Percentiles rank a stretch among this genome's conserved stretches.
These are phyloP conservation scores for Petromus typicus DNA, from an alignment of 2,113 vertebrate species.

Conservation along the genomic window DNA sequence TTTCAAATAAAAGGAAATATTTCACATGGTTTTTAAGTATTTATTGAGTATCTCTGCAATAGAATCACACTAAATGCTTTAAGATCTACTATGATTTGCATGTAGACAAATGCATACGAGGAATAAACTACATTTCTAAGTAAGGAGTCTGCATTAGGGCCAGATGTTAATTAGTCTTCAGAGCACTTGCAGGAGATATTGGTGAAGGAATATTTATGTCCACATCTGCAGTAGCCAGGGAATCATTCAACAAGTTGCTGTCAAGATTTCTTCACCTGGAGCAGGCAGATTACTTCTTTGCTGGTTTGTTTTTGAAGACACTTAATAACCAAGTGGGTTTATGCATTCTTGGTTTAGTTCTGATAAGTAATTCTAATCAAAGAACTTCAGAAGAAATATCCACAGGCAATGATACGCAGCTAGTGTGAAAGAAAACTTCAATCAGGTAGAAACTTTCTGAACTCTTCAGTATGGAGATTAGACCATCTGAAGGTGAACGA, in stretches of 20 bases:
- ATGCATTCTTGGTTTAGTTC: background rate
- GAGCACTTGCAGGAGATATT: background rate
- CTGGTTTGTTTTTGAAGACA: background rate
- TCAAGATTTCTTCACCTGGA: background rate
- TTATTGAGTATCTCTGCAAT: constrained; percentile 28
- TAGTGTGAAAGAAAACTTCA: background rate
- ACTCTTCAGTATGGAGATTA: background rate
- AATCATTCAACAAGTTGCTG: background rate
- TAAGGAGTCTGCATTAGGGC: constrained; percentile 45
- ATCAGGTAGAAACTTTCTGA: background rate
- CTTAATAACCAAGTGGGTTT: background rate
- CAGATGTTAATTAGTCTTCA: constrained; percentile 50
- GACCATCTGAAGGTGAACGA: accelerated
- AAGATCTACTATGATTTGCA: background rate
- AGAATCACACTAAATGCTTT: constrained; percentile 43
- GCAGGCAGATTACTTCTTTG: background rate
- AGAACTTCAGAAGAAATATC: constrained; percentile 21
- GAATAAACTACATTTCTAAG: background rate
- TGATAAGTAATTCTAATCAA: background rate
- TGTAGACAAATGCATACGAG: background rate
- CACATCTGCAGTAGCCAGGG: background rate
- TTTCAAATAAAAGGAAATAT: background rate
- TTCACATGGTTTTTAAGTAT: background rate
- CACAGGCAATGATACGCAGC: background rate
- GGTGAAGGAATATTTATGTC: constrained; percentile 40